phyloP scores from a whole-genome alignment of 1,140 invertebrate species.

The Chironomus striatipennis region DNA sequence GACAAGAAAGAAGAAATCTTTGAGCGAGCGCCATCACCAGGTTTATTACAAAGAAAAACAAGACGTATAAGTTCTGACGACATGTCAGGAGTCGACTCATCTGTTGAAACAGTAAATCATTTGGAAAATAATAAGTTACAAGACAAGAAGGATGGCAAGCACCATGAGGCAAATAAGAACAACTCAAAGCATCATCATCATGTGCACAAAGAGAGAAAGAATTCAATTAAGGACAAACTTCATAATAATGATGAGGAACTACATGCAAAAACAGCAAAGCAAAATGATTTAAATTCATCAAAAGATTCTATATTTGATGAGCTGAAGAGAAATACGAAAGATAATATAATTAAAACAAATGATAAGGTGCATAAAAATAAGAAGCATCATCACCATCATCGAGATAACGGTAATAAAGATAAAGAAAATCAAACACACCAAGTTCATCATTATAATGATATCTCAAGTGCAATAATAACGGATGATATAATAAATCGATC shows the following conservation, averaged over 20 bases:
- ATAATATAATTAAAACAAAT: slow-evolving; percentile 30
- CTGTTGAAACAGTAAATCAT: slow-evolving; percentile 41
- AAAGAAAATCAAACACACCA: slow-evolving; percentile 25
- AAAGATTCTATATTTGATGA: slow-evolving; percentile 25
- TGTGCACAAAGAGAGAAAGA: slow-evolving; percentile 42
- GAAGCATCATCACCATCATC: slow-evolving; percentile 26
- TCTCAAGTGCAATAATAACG: background rate
- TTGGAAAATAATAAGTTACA: slow-evolving; percentile 45
- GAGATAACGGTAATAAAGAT: slow-evolving; percentile 27
- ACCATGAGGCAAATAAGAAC: slow-evolving; percentile 39
- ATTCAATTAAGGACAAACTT: slow-evolving; percentile 45
- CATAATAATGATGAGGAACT: slow-evolving; percentile 40
- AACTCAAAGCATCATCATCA: slow-evolving; percentile 42
- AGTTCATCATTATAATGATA: background rate
- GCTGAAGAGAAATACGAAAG: slow-evolving; percentile 30
- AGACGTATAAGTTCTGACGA: background rate
- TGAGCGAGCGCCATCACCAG: slow-evolving; percentile 27
- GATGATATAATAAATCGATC: background rate
- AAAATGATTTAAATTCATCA: slow-evolving; percentile 25
- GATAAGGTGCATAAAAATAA: slow-evolving; percentile 28
- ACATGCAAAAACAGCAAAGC: slow-evolving; percentile 24
- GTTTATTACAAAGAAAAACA: slow-evolving; percentile 27
- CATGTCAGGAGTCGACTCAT: background rate
- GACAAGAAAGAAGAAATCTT: slow-evolving; percentile 6
- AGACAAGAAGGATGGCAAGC: slow-evolving; percentile 43